Conservation (phyloP, 2,888 invertebrate genomes). For the Drosophila engyochracea region DNA sequence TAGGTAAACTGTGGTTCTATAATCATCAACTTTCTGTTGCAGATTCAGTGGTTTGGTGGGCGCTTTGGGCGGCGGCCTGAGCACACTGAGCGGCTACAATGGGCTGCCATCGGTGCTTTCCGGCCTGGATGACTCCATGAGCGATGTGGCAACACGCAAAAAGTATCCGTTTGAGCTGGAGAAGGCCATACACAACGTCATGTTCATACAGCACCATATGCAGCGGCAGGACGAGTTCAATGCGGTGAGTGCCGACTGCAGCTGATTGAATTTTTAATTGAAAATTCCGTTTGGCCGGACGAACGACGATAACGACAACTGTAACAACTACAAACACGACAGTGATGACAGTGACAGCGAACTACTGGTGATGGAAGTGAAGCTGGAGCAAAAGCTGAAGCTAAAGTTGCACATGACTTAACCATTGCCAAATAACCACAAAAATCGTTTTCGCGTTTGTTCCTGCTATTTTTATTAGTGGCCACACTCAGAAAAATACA, state of each 20-base stretch:
- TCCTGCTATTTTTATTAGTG: constrained; percentile 26
- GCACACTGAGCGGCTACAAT: constrained; percentile 89
- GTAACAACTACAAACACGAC: constrained; percentile 13
- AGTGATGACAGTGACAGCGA: constrained; percentile 35
- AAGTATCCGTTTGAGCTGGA: constrained; percentile 97
- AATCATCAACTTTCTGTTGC: constrained; percentile 55
- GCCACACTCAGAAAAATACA: neutral
- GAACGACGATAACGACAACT: constrained; percentile 19
- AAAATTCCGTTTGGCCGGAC: constrained; percentile 71
- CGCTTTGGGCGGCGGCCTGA: constrained; percentile 88
- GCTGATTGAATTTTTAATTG: constrained; percentile 82
- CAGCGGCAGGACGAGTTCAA: constrained; percentile 97
- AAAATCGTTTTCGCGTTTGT: constrained; percentile 52
- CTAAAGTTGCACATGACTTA: constrained; percentile 18
- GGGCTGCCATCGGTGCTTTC: constrained; percentile 94
- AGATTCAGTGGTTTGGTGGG: constrained; percentile 92
- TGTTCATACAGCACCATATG: constrained; percentile 98
- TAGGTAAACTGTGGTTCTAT: constrained; percentile 4
- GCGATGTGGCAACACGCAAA: constrained; percentile 92
- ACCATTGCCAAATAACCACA: constrained; percentile 61
- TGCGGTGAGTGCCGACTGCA: constrained; percentile 89
- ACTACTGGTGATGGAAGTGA: neutral
- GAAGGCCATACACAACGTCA: constrained; percentile 97
- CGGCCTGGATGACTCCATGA: constrained; percentile 92
- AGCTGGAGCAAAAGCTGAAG: neutral